These are phyloP conservation scores for Polyommatus iphigenia DNA, from an alignment of 2,888 invertebrate genomes.

Conservation along the genomic window DNA sequence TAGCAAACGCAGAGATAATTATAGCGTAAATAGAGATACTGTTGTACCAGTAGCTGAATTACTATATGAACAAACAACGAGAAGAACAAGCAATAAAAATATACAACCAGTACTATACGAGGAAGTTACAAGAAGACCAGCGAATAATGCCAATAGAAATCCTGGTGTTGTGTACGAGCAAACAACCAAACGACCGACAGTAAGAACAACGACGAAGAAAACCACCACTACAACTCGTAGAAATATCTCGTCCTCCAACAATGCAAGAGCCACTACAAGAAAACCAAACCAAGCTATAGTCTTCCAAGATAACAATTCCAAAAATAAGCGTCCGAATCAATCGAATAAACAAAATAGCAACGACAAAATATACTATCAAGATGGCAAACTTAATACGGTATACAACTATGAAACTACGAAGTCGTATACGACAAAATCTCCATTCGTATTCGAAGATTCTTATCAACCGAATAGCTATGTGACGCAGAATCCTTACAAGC, in stretches of 20 bases:
- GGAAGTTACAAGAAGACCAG: slow-evolving; percentile 44
- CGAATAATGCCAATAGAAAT: slow-evolving; percentile 35
- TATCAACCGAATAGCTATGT: slow-evolving; percentile 40
- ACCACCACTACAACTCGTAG: slow-evolving; percentile 29
- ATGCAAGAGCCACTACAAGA: slow-evolving; percentile 34
- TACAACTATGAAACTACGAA: slow-evolving; percentile 37
- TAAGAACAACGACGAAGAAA: not conserved
- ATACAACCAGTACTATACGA: slow-evolving; percentile 38
- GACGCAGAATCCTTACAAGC: slow-evolving; percentile 50
- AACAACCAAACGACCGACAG: not conserved
- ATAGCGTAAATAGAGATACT: not conserved
- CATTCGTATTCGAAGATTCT: slow-evolving; percentile 32
- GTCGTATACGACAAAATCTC: slow-evolving; percentile 34
- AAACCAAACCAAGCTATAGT: not conserved
- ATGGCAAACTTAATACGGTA: slow-evolving; percentile 28
- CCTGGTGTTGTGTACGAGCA: not conserved
- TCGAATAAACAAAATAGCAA: slow-evolving; percentile 6
- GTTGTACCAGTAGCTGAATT: slow-evolving; percentile 9
- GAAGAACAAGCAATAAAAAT: slow-evolving; percentile 25
- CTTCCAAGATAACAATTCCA: not conserved
- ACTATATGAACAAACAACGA: slow-evolving; percentile 4
- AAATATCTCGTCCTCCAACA: slow-evolving; percentile 31
- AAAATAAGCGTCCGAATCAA: slow-evolving; percentile 10
- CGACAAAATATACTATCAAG: slow-evolving; percentile 19
- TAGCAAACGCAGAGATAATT: not conserved